Percentiles rank a stretch among this genome's conserved stretches.
phyloP scores from a whole-genome alignment of 2,797 vertebrate species.

The Poecilia wingei region DNA sequence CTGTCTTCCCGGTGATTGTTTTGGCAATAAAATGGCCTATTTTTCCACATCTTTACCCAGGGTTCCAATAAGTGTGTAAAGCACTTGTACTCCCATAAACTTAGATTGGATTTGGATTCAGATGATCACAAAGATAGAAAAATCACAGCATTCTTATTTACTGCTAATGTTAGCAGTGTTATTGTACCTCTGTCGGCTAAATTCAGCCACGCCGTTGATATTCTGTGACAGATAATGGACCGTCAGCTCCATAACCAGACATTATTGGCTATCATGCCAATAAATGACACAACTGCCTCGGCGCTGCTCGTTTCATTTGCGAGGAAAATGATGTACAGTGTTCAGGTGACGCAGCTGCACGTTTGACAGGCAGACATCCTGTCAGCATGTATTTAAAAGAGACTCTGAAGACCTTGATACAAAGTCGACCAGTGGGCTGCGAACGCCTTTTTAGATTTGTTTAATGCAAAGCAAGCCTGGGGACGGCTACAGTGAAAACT shows the following conservation, averaged over 20 bases:
- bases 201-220: background rate
- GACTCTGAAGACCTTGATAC: constrained; percentile 30
- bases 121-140: background rate
- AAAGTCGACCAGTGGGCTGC: constrained; percentile 21
- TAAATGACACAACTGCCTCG: constrained; percentile 38
- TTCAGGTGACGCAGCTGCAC: constrained; percentile 24
- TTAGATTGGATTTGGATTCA: background rate
- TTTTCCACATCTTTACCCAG: background rate
- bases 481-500: constrained; percentile 20
- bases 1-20: background rate
- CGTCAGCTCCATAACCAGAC: constrained; percentile 14
- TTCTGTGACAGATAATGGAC: constrained; percentile 26
- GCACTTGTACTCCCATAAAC: background rate
- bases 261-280: constrained; percentile 45
- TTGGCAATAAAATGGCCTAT: background rate
- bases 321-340: constrained; percentile 44
- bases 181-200: background rate
- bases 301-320: constrained; percentile 48
- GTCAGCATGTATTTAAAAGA: constrained; percentile 44
- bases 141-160: background rate
- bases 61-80: background rate
- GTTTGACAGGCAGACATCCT: constrained; percentile 34
- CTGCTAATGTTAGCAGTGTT: constrained; percentile 8
- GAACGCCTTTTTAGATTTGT: constrained; percentile 33
- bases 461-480: constrained; percentile 41